A percentile compares a stretch with the other conserved stretches of the same genome.
These are phyloP conservation scores for Onychorhynchus coronatus DNA, from an alignment of 2,113 vertebrate genomes.

Conservation along the genomic window DNA sequence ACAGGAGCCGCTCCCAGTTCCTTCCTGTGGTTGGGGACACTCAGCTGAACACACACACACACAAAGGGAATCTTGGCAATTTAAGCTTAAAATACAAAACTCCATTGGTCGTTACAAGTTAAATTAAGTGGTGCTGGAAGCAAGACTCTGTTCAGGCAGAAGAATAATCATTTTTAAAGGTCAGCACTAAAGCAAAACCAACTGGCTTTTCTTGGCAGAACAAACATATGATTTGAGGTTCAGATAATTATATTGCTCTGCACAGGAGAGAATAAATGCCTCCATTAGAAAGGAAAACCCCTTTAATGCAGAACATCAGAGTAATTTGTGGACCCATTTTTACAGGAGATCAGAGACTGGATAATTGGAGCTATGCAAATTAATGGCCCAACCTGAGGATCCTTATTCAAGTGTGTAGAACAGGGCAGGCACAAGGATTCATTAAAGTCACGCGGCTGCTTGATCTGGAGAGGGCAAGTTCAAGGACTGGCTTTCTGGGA, in stretches of 20 bases:
- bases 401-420: conserved; percentile 18
- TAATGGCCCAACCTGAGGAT: conserved; percentile 51
- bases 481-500: conserved; percentile 2
- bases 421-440: background rate
- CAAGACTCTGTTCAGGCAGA: conserved; percentile 3
- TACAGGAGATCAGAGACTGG: conserved; percentile 45
- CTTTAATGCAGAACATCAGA: conserved; percentile 52
- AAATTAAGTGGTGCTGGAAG: conserved; percentile 56
- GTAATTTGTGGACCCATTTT: conserved; percentile 51
- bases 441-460: conserved; percentile 22
- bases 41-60: background rate
- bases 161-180: conserved; percentile 59
- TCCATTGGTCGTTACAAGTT: background rate
- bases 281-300: conserved; percentile 50
- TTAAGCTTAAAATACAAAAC: background rate
- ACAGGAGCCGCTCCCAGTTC: background rate
- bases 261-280: conserved; percentile 51
- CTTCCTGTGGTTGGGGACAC: background rate
- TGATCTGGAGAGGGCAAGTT: background rate
- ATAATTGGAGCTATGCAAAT: conserved; percentile 62
- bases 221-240: conserved; percentile 55
- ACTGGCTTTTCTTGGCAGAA: conserved; percentile 46
- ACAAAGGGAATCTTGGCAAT: background rate
- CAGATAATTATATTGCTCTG: conserved; percentile 53
- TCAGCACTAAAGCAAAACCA: conserved; percentile 57